Evolutionary conservation across 1,140 invertebrate species (phyloP).

Genomic region (Drosophila hydei): DNA sequence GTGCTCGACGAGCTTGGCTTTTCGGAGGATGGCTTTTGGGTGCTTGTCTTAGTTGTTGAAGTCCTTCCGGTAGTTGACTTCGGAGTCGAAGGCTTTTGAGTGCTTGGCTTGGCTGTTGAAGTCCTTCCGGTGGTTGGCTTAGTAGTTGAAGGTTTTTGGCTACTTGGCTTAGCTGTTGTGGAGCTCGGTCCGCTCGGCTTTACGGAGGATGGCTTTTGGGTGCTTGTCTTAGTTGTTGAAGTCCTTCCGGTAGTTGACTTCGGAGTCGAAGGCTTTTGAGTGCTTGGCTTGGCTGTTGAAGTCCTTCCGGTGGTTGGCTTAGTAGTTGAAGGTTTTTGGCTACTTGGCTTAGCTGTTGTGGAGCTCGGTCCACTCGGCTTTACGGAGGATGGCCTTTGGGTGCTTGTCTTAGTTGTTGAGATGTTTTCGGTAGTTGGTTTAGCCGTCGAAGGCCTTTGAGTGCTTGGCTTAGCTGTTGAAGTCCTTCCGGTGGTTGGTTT

Average conservation of each 20-base stretch:
- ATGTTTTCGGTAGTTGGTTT: not conserved
- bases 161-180: slow-evolving; percentile 1
- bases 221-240: slow-evolving; percentile 2
- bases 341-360: no score
- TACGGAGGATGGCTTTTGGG: not conserved
- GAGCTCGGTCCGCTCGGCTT: not conserved
- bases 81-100: no score
- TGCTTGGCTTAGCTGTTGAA: slow-evolving; percentile 2
- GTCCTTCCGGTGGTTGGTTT: not conserved
- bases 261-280: not conserved
- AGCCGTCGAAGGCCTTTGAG: not conserved
- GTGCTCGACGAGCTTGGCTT: no score
- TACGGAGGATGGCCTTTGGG: not conserved
- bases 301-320: not conserved
- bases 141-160: not conserved
- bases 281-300: not conserved
- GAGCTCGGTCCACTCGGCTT: not conserved
- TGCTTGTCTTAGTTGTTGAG: not conserved
- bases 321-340: not conserved
- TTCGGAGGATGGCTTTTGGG: no score
- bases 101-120: no score
- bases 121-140: no score
- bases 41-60: no score
- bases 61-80: no score
- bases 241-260: not conserved